Conservation (phyloP, 2,888 invertebrate genomes). For the Hydraecia micacea region DNA sequence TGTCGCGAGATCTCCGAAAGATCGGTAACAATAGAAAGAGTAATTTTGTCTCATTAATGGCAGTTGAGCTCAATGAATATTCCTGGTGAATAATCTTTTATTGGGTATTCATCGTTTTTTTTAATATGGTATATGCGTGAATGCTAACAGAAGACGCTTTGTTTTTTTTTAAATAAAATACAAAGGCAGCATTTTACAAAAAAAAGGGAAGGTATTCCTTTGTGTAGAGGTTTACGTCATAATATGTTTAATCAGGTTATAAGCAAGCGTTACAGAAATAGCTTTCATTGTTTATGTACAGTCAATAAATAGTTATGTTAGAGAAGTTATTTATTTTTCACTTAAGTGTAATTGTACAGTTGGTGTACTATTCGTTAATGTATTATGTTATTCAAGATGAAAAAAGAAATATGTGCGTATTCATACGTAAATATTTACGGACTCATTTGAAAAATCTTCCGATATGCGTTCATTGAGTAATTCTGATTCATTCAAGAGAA, state of each 20-base stretch:
- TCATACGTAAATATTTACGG: not conserved
- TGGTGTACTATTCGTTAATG: not conserved
- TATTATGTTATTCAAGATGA: not conserved
- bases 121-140: too few relatives aligned
- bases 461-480: not conserved
- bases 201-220: not conserved
- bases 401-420: not conserved
- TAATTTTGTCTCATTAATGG: too few relatives aligned
- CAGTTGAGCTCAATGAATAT: not conserved
- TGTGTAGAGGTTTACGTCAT: not conserved
- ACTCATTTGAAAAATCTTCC: not conserved
- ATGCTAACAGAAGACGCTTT: not conserved
- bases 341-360: not conserved
- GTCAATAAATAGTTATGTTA: not conserved
- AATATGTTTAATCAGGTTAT: constrained; percentile 6
- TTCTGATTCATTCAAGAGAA: constrained; percentile 2
- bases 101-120: not conserved
- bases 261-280: not conserved
- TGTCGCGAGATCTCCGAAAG: too few relatives aligned
- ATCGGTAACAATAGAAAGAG: too few relatives aligned
- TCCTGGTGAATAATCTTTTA: not conserved
- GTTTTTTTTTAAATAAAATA: not conserved
- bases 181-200: constrained; percentile 4
- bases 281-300: not conserved
- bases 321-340: not conserved